These are phyloP conservation scores for Danio choprae DNA, from an alignment of 2,797 vertebrate genomes.

Conservation along the genomic window DNA sequence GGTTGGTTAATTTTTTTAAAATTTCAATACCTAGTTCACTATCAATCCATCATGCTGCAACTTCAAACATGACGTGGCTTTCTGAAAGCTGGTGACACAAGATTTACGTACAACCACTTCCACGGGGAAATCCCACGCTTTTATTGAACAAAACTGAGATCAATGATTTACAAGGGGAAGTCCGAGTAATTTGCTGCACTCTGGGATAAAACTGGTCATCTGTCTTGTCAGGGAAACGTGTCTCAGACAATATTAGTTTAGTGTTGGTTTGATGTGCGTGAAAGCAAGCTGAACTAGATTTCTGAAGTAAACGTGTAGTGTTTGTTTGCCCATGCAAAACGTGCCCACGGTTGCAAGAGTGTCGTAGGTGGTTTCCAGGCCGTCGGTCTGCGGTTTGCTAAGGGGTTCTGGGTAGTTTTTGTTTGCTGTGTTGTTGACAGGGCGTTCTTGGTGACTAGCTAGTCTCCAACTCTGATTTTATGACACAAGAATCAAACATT, in stretches of 20 bases:
- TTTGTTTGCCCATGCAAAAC: neutral
- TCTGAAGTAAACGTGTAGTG: neutral
- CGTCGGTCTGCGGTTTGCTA: neutral
- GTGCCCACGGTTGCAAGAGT: neutral
- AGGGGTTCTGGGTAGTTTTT: neutral
- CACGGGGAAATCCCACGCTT: slow-evolving; percentile 39
- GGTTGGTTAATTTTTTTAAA: too few species aligned
- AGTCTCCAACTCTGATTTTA: neutral
- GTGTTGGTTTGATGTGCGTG: neutral
- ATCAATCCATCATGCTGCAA: too few species aligned
- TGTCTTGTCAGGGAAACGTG: neutral
- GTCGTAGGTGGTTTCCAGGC: neutral
- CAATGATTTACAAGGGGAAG: slow-evolving; percentile 40
- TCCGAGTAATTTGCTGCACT: neutral
- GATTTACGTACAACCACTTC: neutral
- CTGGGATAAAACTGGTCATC: neutral
- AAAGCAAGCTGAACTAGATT: neutral
- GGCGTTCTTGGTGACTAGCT: neutral
- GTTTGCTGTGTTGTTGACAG: neutral
- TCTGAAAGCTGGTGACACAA: neutral
- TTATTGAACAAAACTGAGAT: slow-evolving; percentile 19
- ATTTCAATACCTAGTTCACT: too few species aligned
- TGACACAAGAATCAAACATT: neutral
- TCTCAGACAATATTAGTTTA: neutral
- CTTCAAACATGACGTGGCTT: neutral